These are phyloP conservation scores for Chironomus striatipennis DNA, from an alignment of 1,140 invertebrate genomes.

Conservation along the genomic window DNA sequence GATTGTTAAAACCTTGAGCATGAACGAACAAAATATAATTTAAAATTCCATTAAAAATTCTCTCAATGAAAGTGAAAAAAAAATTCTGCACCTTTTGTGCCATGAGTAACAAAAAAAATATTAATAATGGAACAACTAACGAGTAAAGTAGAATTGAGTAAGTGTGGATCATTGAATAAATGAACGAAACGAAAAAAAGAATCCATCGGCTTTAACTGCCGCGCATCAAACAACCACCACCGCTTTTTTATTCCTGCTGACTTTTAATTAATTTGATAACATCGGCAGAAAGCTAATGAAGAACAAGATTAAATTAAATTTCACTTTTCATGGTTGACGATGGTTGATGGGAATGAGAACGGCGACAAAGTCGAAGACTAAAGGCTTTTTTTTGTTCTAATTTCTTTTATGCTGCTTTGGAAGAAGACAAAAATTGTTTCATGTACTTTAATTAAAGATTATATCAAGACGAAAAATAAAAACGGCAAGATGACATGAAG, in stretches of 20 bases:
- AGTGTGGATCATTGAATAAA: too few species aligned
- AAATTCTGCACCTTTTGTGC: background rate
- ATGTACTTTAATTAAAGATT: background rate
- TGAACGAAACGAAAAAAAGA: too few species aligned
- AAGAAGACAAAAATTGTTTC: background rate
- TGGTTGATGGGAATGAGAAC: background rate
- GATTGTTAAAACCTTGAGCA: background rate
- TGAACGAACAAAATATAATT: constrained; percentile 3
- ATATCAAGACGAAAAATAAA: background rate
- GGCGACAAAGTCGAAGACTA: too few species aligned
- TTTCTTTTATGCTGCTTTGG: too few species aligned
- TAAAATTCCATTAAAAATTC: constrained; percentile 9
- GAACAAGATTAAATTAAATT: constrained; percentile 20
- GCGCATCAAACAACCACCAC: background rate
- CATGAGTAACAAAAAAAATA: too few species aligned
- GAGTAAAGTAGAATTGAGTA: too few species aligned
- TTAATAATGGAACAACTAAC: too few species aligned
- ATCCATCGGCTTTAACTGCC: too few species aligned
- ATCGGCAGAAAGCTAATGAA: constrained; percentile 14
- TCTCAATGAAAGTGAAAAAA: too few species aligned
- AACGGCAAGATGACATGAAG: background rate
- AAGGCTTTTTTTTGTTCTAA: too few species aligned
- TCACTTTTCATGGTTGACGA: background rate
- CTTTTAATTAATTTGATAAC: constrained; percentile 22
- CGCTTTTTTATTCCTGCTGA: background rate